A percentile compares a stretch with the other conserved stretches of the same genome.
These are phyloP conservation scores for Actenoides lindsayi DNA, from an alignment of 2,113 vertebrate genomes.

Conservation along the genomic window DNA sequence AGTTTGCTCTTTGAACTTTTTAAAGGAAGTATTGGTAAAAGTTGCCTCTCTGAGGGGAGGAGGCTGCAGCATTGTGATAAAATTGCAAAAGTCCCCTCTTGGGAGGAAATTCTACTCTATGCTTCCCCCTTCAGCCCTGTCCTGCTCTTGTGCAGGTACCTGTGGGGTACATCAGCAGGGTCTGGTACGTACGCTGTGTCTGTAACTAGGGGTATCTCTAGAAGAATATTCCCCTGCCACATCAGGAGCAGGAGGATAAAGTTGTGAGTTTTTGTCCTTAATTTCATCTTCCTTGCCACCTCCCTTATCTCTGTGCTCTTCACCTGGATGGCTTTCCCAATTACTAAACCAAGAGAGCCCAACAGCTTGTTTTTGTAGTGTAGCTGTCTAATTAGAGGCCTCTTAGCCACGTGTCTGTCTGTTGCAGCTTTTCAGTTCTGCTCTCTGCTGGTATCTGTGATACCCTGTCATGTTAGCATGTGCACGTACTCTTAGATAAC, in stretches of 20 bases:
- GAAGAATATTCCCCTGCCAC: background rate
- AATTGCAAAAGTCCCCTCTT: slow-evolving; percentile 1
- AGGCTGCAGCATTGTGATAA: slow-evolving; percentile 28
- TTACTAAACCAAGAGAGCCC: background rate
- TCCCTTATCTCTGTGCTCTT: background rate
- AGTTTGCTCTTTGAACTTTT: slow-evolving; percentile 31
- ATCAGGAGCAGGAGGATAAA: background rate
- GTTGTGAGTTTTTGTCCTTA: background rate
- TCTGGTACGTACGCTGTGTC: background rate
- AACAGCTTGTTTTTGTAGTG: background rate
- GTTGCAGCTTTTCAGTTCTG: background rate
- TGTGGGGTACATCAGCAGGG: background rate
- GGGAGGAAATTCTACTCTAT: background rate
- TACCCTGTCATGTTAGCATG: background rate
- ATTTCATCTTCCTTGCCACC: background rate
- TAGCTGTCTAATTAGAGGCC: background rate
- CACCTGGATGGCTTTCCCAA: background rate
- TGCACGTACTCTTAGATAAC: background rate
- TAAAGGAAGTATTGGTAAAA: slow-evolving; percentile 53
- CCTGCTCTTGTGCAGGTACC: background rate
- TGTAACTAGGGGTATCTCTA: background rate
- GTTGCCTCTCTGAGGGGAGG: background rate
- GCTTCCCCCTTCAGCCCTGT: background rate
- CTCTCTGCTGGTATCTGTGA: background rate
- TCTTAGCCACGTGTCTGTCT: background rate